Evolutionary conservation across 1,140 invertebrate genomes (phyloP).

Genomic region (Apis florea): DNA sequence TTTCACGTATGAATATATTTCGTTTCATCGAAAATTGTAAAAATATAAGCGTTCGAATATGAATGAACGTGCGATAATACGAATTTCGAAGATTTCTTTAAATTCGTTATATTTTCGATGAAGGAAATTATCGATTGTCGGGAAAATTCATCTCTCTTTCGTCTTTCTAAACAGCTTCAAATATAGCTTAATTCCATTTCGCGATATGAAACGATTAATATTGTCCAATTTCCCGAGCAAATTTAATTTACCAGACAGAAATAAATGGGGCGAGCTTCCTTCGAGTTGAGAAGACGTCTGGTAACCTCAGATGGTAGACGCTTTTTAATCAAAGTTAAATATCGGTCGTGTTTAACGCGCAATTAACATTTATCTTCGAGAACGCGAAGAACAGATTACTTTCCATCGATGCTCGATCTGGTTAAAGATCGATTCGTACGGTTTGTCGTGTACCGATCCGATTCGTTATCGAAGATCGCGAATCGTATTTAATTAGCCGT

Average conservation of each 20-base stretch:
- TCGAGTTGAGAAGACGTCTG: background rate
- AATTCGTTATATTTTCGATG: too few species aligned
- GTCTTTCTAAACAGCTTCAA: too few species aligned
- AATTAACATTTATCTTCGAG: constrained; percentile 5
- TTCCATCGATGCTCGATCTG: background rate
- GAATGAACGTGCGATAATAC: too few species aligned
- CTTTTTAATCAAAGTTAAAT: background rate
- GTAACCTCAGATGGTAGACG: background rate
- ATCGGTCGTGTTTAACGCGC: background rate
- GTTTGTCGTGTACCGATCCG: background rate
- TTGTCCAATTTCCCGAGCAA: background rate
- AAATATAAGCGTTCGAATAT: too few species aligned
- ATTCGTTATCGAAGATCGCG: background rate
- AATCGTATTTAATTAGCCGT: constrained; percentile 13
- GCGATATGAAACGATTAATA: background rate
- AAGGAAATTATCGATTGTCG: too few species aligned
- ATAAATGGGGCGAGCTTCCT: background rate
- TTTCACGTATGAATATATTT: too few species aligned
- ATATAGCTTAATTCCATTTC: too few species aligned
- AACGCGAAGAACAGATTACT: background rate
- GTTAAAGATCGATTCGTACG: background rate
- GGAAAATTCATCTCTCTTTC: background rate
- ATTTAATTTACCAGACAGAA: background rate
- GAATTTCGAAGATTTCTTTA: too few species aligned
- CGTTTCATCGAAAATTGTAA: too few species aligned